Evolutionary conservation across 2,113 vertebrate genomes (phyloP), one percentile per base, ranked within the genome.

Genomic region (Esox niger): DNA sequence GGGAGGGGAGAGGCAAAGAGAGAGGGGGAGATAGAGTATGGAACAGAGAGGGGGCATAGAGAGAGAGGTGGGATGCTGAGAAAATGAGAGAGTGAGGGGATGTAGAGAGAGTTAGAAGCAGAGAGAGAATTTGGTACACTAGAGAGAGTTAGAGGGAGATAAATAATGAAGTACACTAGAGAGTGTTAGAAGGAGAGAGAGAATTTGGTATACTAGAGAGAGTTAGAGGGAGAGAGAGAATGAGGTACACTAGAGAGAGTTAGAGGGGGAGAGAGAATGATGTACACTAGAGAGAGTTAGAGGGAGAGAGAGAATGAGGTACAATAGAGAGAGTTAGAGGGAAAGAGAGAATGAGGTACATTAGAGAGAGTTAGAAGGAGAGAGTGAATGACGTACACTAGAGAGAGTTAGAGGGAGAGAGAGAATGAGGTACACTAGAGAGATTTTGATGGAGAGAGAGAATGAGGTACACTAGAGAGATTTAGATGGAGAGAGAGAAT

Each of bases 321-420:
- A n/a, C n/a, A 32, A 33, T 47, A 33, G 66, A 6, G 9, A 47
- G 4, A 5, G 17, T n/a, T n/a, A n/a, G 62, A 64, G 4, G 20
- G 11, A 47, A 5, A 60, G 59, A 59, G 56, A 55, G 62, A 69
- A 25, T n/a, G n/a, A n/a, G n/a, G n/a, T n/a, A n/a, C n/a, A n/a
- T n/a, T n/a, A n/a, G 4, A 21, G 54, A 4, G n/a, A 56, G 23
- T 1, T 13, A 52, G 47, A 64, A 2, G 20, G 11, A 47, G 11
- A 60, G 59, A 59, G 56, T 49, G 62, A 69, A 25, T n/a, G n/a
- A n/a, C n/a, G 23, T 13, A 17, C 35, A 7, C 20, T 6, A 46
- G 43, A 11, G 9, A 38, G 43, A 26, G 1, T 29, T 10, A 17
- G 11, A 64, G 4, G 20, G 11, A 47, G 11, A 60, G 59, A 59